A percentile compares a stretch with the other conserved stretches of the same genome.
Evolutionary conservation across 2,113 vertebrate genomes (phyloP).

Genomic region (Alces alces): DNA sequence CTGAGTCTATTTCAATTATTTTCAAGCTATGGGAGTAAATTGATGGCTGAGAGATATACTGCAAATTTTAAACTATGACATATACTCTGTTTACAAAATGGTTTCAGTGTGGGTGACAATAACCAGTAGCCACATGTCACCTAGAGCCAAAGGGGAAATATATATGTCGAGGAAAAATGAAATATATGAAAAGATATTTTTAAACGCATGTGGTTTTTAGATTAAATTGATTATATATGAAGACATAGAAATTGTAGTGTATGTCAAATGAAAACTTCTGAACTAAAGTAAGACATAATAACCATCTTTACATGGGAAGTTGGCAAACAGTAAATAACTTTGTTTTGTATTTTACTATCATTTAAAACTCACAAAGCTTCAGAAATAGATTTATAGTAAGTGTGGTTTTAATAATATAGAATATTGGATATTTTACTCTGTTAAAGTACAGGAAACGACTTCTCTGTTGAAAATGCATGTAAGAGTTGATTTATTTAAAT

Average conservation of each 20-base stretch:
- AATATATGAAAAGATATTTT: not conserved
- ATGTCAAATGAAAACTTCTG: constrained; percentile 7
- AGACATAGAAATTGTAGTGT: not conserved
- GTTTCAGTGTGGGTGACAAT: not conserved
- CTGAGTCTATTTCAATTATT: not conserved
- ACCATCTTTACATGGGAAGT: not conserved
- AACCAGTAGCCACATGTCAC: not conserved
- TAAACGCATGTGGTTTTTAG: not conserved
- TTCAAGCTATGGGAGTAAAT: not conserved
- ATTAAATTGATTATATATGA: not conserved
- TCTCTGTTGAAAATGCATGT: not conserved
- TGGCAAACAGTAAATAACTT: not conserved
- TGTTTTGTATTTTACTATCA: constrained; percentile 6
- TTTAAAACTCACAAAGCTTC: not conserved
- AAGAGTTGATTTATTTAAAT: not conserved
- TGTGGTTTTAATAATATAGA: not conserved
- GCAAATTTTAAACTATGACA: not conserved
- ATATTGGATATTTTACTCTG: not conserved
- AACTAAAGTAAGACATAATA: constrained; percentile 7
- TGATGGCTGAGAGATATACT: not conserved
- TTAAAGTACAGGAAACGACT: not conserved
- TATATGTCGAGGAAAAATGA: not conserved
- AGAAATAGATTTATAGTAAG: not conserved
- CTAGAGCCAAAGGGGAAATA: not conserved
- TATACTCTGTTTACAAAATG: not conserved